phyloP scores from a whole-genome alignment of 2,797 vertebrate species.

The Jordanella pulchra region DNA sequence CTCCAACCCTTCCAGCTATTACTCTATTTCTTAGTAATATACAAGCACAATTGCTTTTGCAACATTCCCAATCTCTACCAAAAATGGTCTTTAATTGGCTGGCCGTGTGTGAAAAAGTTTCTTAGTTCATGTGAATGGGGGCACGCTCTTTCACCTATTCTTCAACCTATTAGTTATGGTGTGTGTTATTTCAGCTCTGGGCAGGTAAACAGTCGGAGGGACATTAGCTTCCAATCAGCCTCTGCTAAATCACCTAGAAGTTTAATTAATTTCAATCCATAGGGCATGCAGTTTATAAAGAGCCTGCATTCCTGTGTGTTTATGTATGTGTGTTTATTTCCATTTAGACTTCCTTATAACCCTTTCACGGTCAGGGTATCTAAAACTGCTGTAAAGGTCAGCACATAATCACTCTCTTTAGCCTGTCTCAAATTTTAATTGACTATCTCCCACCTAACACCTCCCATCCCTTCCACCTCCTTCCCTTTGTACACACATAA shows the following conservation, averaged over 20 bases:
- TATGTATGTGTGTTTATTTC: constrained; percentile 54
- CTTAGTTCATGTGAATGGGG: constrained; percentile 19
- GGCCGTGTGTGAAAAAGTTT: constrained; percentile 45
- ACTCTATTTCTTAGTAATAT: constrained; percentile 27
- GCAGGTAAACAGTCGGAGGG: constrained; percentile 71
- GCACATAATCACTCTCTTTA: constrained; percentile 82
- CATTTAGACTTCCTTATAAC: constrained; percentile 71
- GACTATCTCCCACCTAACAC: constrained; percentile 70
- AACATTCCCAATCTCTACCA: constrained; percentile 35
- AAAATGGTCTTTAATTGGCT: constrained; percentile 57
- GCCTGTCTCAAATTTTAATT: constrained; percentile 82
- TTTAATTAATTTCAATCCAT: constrained; percentile 76
- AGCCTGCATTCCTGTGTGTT: constrained; percentile 36
- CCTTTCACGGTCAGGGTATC: constrained; percentile 69
- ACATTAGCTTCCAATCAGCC: constrained; percentile 73
- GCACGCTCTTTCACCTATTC: constrained; percentile 35
- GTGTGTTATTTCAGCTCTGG: constrained; percentile 64
- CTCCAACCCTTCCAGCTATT: background rate
- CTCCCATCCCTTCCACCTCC: background rate
- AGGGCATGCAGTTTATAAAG: constrained; percentile 50
- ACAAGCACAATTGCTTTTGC: constrained; percentile 45
- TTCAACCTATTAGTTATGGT: constrained; percentile 59
- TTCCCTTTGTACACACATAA: constrained; percentile 11
- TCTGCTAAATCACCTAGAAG: constrained; percentile 62
- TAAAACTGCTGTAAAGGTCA: constrained; percentile 83